Base-by-base conservation (phyloP, 1,140 invertebrate species). In the Caenorhabditis remanei region DNA sequence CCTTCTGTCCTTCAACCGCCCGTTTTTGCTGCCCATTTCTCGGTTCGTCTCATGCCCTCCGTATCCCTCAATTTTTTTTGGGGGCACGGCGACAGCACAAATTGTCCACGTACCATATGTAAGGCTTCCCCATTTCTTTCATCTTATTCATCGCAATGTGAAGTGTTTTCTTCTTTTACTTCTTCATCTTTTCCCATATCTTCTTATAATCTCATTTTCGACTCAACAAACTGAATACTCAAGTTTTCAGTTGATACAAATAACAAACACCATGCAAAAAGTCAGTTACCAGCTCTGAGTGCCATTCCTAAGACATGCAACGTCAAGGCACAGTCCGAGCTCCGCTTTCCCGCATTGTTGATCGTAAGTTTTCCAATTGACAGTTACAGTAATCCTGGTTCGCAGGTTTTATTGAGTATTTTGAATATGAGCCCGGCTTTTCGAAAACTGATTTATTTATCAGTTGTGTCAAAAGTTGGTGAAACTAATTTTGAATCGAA, bases 271-370 rank as follows among this genome's bases (percentile, higher is more conserved):
- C 40, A 71, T 79, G 71, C 71, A 79, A 79, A 21, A 21, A 24
- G 46, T 50, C 40, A 50, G 41, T 46, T 19, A 43, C 41, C 40
- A 71, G 65, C 40, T 79, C 71, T 79, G 46, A 79, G 71, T 79
- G 65, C 41, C 65, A 21, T 43, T 46, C 65, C 9, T 71, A 6
- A 50, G 71, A 79, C n/a, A 79, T 79, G 71, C 71, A 79, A 79
- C 71, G 71, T 50, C 71, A 79, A 50, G 71, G 71, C 71, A 79
- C 71, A 5, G 71, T 79, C 40, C 71, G 71, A 79, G 71, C 71
- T 50, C 71, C 71, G 46, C n/a, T n/a, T 79, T 79, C 71, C 13
- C 71, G 71, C 11, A 79, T 79, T 50, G 71, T 79, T 50, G 71
- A 79, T 50, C 71, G 71, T 79, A 53, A 79, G 71, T 50, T 50